Evolutionary conservation across 2,113 vertebrate species (phyloP), one percentile per base, ranked within the genome.

Genomic region (Mola mola): DNA sequence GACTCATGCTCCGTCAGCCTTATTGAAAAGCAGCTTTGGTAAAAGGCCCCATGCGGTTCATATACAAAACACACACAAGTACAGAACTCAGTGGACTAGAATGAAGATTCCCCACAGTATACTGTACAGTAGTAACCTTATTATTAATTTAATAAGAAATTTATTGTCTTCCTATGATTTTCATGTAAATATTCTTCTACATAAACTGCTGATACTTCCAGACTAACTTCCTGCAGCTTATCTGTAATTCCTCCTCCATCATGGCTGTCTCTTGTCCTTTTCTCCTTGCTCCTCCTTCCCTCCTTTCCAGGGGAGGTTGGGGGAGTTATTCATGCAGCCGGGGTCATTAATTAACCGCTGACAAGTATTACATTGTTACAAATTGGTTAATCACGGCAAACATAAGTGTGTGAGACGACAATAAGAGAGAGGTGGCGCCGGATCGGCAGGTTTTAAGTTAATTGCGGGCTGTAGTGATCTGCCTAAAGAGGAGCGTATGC

Each of bases 311-410:
- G 55, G 81, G 84, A 76, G 76, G 85, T 85, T 88, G 4, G 26
- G 26, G 26, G 26, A 10, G 31, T 33, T 10, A 86, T 86, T 83
- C 87, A 76, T 71, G 72, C 61, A 85, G 79, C 62, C 57, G 19
- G 34, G 83, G 84, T 84, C 85, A 88, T 92, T 91, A 89, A 91
- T 93, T 91, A 91, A 85, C 87, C 7, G 62, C 86, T 89, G 89
- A 92, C 90, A 91, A 86, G 86, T 83, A 87, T 89, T 85, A 85
- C 87, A 84, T 89, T 83, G 89, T 92, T 90, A 90, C 88, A 89
- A 87, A 92, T 91, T 90, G 86, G 81, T 91, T 93, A 89, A 91
- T 93, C 91, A 91, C 69, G 19, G 41, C 20, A 6, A 16, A 59
- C 21, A 25, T 8, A 33, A 20, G 44, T 28, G 65, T 34, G 47